Evolutionary conservation across 2,888 invertebrate species (phyloP).

Genomic region (Aquatica leii): DNA sequence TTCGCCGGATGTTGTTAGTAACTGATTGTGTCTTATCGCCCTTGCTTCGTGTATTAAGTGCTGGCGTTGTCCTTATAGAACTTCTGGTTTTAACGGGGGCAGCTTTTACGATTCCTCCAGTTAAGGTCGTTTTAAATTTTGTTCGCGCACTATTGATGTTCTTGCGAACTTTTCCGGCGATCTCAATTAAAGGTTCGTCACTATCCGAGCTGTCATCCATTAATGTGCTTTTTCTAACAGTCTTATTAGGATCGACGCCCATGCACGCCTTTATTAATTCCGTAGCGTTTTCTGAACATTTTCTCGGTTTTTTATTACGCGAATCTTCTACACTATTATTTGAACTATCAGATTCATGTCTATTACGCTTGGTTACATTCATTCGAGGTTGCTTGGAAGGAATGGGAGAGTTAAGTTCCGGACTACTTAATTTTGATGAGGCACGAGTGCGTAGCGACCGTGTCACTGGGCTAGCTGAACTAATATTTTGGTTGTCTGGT

Average conservation of each 20-base stretch:
- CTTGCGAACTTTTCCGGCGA: conserved; percentile 72
- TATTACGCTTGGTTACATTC: conserved; percentile 69
- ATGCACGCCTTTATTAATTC: conserved; percentile 62
- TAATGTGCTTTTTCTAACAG: conserved; percentile 44
- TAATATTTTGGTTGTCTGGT: conserved; percentile 63
- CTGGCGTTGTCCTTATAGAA: conserved; percentile 54
- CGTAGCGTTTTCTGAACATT: conserved; percentile 69
- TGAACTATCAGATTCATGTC: conserved; percentile 82
- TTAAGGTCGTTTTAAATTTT: conserved; percentile 39
- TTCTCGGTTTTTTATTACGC: conserved; percentile 60
- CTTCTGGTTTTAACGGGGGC: conserved; percentile 53
- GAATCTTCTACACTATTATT: conserved; percentile 63
- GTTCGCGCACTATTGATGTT: conserved; percentile 37
- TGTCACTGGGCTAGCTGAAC: conserved; percentile 59
- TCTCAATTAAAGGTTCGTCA: conserved; percentile 80
- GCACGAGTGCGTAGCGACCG: conserved; percentile 67
- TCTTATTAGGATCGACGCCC: conserved; percentile 53
- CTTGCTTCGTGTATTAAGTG: conserved; percentile 57
- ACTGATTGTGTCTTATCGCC: conserved; percentile 53
- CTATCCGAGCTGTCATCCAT: conserved; percentile 77
- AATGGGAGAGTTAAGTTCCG: conserved; percentile 61
- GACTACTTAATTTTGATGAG: conserved; percentile 73
- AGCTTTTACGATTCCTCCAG: conserved; percentile 30
- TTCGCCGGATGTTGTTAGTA: conserved; percentile 62
- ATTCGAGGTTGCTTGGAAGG: conserved; percentile 37